Base-by-base conservation (phyloP, 1,140 invertebrate species). In the Drosophila kikkawai region DNA sequence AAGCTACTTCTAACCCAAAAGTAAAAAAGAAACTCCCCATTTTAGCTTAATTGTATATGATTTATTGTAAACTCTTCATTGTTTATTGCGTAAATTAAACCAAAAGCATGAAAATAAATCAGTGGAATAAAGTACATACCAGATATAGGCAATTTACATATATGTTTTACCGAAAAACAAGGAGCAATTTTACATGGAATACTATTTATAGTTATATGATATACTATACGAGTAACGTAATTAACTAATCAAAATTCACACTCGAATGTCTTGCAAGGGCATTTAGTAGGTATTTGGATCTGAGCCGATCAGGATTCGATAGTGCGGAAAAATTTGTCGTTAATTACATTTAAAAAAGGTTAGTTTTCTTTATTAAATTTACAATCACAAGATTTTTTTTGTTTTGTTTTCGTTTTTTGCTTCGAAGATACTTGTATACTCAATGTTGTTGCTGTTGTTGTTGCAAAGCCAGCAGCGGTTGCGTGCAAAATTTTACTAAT, bases 401-500 rank as follows among this genome's bases (percentile, higher is more conserved):
- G 17, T 56, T 56, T 56, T 55, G 12, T 22, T 55, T 55, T 55
- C 19, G 34, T 55, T 55, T 55, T 55, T 58, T 55, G 59, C 65
- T 61, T 77, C 5, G 48, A 63, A 76, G 75, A 76, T 83, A 74
- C 47, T 73, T 60, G 36, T 71, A 76, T 70, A 68, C 66, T 63
- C 53, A 67, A 70, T 64, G 36, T 56, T 65, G 68, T 58, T 74
- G 61, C 56, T 59, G 47, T 41, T 76, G 67, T 45, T 64, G 68
- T 48, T 75, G 70, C 58, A 80, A 55, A 59, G 70, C 50, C 60
- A 44, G 51, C 65, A 51, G 82, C 50, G 63, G 50, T 70, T 74
- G 84, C 77, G 84, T 88, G 85, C 84, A 74, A 79, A 87, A 88
- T 84, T 79, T 88, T 45, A 87, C 84, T 87, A 87, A 80, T 83